These are phyloP conservation scores for Etheostoma spectabile DNA, from an alignment of 2,113 vertebrate species.

Conservation along the genomic window DNA sequence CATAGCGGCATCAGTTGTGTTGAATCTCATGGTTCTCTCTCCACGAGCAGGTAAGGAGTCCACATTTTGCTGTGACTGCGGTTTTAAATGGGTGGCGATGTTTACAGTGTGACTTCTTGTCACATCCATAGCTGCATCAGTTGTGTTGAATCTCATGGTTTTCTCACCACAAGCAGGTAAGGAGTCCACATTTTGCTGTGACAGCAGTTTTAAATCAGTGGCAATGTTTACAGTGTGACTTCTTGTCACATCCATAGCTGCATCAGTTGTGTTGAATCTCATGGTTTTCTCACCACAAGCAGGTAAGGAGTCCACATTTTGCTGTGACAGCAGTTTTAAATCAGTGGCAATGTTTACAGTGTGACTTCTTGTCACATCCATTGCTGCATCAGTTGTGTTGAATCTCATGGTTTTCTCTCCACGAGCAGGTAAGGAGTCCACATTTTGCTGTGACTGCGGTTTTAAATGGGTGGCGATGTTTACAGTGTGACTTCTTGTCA, in stretches of 20 bases:
- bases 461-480: background rate
- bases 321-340: background rate
- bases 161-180: background rate
- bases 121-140: background rate
- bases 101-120: background rate
- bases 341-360: background rate
- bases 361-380: slow-evolving; percentile 25
- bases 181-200: background rate
- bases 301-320: background rate
- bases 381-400: background rate
- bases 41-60: background rate
- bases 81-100: background rate
- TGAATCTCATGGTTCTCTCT: slow-evolving; percentile 40
- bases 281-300: slow-evolving; percentile 12
- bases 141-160: background rate
- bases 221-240: slow-evolving; percentile 15
- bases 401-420: slow-evolving; percentile 46
- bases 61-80: background rate
- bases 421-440: background rate
- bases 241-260: background rate
- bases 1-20: slow-evolving; percentile 11
- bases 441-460: background rate
- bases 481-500: background rate
- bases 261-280: slow-evolving; percentile 19
- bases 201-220: background rate